Conservation (phyloP, 1,140 invertebrate species). For the Drosophila tsacasi region DNA sequence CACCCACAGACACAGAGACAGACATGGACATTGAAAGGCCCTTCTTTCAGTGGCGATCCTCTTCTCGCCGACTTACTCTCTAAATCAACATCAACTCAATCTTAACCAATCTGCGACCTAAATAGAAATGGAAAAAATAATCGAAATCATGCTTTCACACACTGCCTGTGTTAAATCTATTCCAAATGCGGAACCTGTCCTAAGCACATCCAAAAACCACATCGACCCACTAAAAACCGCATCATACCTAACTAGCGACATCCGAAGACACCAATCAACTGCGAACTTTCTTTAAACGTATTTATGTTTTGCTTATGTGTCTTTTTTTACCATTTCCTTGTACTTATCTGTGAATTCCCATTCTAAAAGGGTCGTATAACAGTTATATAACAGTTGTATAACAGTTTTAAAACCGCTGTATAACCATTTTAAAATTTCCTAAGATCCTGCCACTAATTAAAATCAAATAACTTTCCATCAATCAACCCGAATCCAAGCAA, state of each 20-base stretch:
- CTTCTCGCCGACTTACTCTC: conserved; percentile 50
- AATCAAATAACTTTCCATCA: conserved; percentile 8
- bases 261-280: conserved; percentile 16
- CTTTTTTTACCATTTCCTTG: background rate
- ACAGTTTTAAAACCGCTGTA: no score
- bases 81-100: conserved; percentile 13
- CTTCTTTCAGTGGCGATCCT: conserved; percentile 28
- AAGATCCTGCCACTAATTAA: background rate
- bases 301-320: background rate
- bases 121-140: conserved; percentile 3
- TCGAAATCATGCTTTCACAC: conserved; percentile 54
- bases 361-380: background rate
- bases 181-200: conserved; percentile 48
- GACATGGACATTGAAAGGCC: conserved; percentile 28
- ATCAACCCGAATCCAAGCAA: background rate
- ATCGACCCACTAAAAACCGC: conserved; percentile 15
- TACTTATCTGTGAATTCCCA: background rate
- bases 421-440: background rate
- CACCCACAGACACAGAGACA: conserved; percentile 19
- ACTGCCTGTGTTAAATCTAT: conserved; percentile 52
- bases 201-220: conserved; percentile 26
- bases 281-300: conserved; percentile 9
- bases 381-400: background rate
- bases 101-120: conserved; percentile 11
- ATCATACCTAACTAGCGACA: conserved; percentile 30